A percentile compares a stretch with the other conserved stretches of the same genome.
Evolutionary conservation across 2,113 vertebrate genomes (phyloP).

Genomic region (Semicossyphus pulcher): DNA sequence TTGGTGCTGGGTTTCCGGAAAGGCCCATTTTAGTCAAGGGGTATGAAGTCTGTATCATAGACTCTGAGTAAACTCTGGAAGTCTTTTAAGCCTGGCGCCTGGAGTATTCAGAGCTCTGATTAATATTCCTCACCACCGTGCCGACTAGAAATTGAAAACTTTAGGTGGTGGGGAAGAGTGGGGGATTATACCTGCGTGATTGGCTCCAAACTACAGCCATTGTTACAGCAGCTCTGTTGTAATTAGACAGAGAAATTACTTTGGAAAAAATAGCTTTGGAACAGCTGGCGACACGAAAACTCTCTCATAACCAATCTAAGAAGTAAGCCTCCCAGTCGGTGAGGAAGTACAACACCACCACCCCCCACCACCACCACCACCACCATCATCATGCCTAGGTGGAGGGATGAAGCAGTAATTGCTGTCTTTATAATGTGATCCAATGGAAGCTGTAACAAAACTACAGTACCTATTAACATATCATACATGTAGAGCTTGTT

Average conservation of each 20-base stretch:
- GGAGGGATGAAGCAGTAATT: slow-evolving; percentile 58
- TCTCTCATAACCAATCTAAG: slow-evolving; percentile 68
- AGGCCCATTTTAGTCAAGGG: slow-evolving; percentile 25
- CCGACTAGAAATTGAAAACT: slow-evolving; percentile 81
- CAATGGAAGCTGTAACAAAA: slow-evolving; percentile 20
- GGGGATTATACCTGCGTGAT: slow-evolving; percentile 83
- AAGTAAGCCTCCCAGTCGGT: slow-evolving; percentile 57
- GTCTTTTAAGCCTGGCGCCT: slow-evolving; percentile 52
- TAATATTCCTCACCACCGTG: slow-evolving; percentile 76
- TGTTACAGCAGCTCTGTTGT: slow-evolving; percentile 79
- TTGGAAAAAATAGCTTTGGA: slow-evolving; percentile 77
- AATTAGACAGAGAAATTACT: slow-evolving; percentile 84
- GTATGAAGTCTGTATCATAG: slow-evolving; percentile 54
- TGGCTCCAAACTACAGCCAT: slow-evolving; percentile 81
- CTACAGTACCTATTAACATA: slow-evolving; percentile 35
- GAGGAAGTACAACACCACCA: slow-evolving; percentile 41
- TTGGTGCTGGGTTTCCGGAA: slow-evolving; percentile 8
- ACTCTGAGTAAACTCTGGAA: slow-evolving; percentile 66
- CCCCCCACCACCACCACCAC: neutral
- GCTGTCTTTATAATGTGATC: slow-evolving; percentile 53
- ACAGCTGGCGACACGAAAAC: slow-evolving; percentile 75
- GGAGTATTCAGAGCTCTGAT: slow-evolving; percentile 68
- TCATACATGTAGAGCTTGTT: slow-evolving; percentile 40
- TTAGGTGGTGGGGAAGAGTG: slow-evolving; percentile 71
- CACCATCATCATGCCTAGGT: slow-evolving; percentile 10